Conservation (phyloP, 2,113 vertebrate genomes). For the Nerophis ophidion region DNA sequence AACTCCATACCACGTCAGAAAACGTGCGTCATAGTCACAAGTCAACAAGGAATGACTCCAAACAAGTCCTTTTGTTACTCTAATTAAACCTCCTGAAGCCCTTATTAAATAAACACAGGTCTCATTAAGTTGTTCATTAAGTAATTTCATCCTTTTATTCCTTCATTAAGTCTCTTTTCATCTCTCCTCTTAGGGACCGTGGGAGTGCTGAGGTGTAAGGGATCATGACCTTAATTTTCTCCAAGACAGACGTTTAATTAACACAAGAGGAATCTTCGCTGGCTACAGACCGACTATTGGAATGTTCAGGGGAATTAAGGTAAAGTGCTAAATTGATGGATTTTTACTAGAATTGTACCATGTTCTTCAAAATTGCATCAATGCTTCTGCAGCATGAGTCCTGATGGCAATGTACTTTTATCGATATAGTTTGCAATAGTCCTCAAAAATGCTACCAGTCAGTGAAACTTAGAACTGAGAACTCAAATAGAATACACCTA, state of each 20-base stretch:
- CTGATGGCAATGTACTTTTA: not conserved
- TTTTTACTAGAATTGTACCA: conserved; percentile 43
- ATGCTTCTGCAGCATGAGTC: not conserved
- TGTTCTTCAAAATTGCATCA: conserved; percentile 38
- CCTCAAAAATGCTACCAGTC: not conserved
- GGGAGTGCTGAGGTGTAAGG: conserved; percentile 61
- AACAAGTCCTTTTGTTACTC: conserved; percentile 65
- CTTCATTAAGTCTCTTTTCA: conserved; percentile 63
- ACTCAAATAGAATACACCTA: too few relatives aligned
- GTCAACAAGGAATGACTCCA: conserved; percentile 60
- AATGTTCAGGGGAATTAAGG: conserved; percentile 46
- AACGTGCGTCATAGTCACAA: conserved; percentile 37
- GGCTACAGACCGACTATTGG: conserved; percentile 33
- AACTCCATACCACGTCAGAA: conserved; percentile 1
- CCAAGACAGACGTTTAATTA: conserved; percentile 65
- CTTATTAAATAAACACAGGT: conserved; percentile 60
- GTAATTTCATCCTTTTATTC: conserved; percentile 67
- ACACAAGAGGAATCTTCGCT: conserved; percentile 53
- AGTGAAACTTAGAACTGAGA: too few relatives aligned
- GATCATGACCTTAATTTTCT: conserved; percentile 68
- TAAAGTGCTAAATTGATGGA: conserved; percentile 44
- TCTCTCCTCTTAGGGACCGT: conserved; percentile 59
- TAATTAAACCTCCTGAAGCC: conserved; percentile 71
- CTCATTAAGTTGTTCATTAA: conserved; percentile 71
- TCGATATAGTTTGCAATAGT: not conserved